Conservation (phyloP, 1,140 invertebrate species). For the Agraylea sexmaculata region DNA sequence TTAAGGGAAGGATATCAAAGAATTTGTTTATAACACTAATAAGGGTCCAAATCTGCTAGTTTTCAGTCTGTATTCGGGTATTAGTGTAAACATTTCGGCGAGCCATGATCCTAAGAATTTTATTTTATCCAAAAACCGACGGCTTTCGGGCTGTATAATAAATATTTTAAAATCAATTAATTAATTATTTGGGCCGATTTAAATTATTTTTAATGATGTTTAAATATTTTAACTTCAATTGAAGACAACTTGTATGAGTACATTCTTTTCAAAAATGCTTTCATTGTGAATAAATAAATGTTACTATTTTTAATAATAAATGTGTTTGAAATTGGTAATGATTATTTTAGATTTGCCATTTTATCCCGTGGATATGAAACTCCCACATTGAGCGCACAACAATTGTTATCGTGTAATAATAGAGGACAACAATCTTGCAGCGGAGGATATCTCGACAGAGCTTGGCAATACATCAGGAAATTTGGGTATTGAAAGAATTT, state of each 20-base stretch:
- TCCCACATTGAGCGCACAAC: conserved; percentile 65
- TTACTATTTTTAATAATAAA: neutral
- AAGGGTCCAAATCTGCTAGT: too few species aligned
- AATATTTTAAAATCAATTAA: too few species aligned
- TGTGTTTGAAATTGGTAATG: conserved; percentile 25
- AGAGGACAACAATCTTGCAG: conserved; percentile 66
- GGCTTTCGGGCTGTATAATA: too few species aligned
- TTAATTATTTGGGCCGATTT: too few species aligned
- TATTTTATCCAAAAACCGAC: too few species aligned
- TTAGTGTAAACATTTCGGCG: too few species aligned
- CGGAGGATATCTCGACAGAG: conserved; percentile 79
- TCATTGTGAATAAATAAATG: neutral
- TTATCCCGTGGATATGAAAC: conserved; percentile 66
- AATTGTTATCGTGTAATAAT: conserved; percentile 74
- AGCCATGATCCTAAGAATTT: too few species aligned
- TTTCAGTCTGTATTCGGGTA: too few species aligned
- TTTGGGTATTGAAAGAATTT: conserved; percentile 50
- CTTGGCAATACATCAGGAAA: conserved; percentile 78
- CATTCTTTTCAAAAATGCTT: neutral
- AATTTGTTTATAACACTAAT: too few species aligned
- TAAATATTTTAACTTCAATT: too few species aligned
- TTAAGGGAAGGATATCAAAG: too few species aligned
- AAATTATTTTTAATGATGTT: too few species aligned
- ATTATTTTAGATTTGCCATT: conserved; percentile 55
- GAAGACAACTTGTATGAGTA: neutral